phyloP scores from a whole-genome alignment of 35 echinoderm and acorn worm species.

The Patiria miniata region DNA sequence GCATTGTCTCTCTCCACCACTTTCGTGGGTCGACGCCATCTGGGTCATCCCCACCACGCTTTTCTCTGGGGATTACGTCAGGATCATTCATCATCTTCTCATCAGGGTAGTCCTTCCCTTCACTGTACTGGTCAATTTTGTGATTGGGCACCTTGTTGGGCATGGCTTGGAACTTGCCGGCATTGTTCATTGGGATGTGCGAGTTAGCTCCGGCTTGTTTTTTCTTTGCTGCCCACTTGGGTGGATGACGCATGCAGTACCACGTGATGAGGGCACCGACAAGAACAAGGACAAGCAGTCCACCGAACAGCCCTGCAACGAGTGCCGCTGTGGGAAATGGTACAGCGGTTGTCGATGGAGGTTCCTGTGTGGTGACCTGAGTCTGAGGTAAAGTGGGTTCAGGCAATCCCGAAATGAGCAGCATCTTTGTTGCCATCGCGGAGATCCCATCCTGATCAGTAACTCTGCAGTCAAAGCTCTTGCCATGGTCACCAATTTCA shows the following conservation, averaged over 20 bases:
- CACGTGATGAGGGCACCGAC: background rate
- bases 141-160: background rate
- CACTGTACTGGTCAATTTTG: conserved; percentile 8
- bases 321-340: background rate
- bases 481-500: background rate
- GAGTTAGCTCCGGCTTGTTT: conserved; percentile 5
- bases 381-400: background rate
- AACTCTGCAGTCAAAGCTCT: background rate
- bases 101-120: conserved; percentile 38
- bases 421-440: background rate
- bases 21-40: conserved; percentile 22
- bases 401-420: background rate
- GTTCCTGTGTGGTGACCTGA: background rate
- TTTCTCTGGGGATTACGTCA: conserved; percentile 42
- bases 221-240: background rate
- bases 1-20: conserved; percentile 34
- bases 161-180: background rate
- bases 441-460: background rate
- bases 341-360: background rate
- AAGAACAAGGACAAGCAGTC: background rate
- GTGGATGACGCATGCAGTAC: background rate
- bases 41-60: conserved; percentile 14
- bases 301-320: background rate
- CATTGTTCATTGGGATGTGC: conserved; percentile 39
- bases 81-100: conserved; percentile 17